A percentile compares a stretch with the other conserved stretches of the same genome.
These are phyloP conservation scores for Pristionchus exspectatus DNA, from an alignment of 2,888 invertebrate genomes.

Conservation along the genomic window DNA sequence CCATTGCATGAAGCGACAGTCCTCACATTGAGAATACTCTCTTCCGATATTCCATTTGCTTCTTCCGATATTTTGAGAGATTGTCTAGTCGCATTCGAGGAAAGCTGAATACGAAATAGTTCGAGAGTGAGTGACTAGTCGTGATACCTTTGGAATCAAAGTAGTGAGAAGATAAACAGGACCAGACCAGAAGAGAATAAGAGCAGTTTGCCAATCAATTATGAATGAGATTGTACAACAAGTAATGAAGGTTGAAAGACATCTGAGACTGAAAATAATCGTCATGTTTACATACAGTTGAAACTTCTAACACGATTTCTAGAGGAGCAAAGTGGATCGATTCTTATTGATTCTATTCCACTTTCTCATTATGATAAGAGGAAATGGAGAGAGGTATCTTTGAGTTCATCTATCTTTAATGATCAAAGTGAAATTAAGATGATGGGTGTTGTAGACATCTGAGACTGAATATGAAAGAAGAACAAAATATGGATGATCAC, in stretches of 20 bases:
- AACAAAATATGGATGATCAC: background rate
- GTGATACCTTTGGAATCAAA: slow-evolving; percentile 11
- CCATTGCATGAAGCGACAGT: slow-evolving; percentile 44
- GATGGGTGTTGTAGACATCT: slow-evolving; percentile 28
- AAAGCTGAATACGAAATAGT: background rate
- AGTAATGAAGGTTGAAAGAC: background rate
- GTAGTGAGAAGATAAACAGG: background rate
- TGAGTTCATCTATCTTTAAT: background rate
- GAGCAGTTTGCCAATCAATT: slow-evolving; percentile 14
- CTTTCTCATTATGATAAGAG: background rate
- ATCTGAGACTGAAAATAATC: too few species aligned
- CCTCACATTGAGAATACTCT: slow-evolving; percentile 44
- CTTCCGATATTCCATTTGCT: slow-evolving; percentile 32
- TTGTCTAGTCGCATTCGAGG: background rate
- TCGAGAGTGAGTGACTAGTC: background rate
- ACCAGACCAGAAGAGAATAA: slow-evolving; percentile 43
- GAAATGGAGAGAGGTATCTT: background rate
- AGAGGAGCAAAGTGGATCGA: background rate
- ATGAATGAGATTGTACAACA: background rate
- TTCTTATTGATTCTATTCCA: background rate
- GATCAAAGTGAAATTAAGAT: background rate
- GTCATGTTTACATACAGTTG: background rate
- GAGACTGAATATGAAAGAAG: background rate
- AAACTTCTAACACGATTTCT: slow-evolving; percentile 33
- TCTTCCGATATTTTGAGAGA: slow-evolving; percentile 15